Evolutionary conservation across 2,888 invertebrate genomes (phyloP).

Genomic region (Troides aeacus): DNA sequence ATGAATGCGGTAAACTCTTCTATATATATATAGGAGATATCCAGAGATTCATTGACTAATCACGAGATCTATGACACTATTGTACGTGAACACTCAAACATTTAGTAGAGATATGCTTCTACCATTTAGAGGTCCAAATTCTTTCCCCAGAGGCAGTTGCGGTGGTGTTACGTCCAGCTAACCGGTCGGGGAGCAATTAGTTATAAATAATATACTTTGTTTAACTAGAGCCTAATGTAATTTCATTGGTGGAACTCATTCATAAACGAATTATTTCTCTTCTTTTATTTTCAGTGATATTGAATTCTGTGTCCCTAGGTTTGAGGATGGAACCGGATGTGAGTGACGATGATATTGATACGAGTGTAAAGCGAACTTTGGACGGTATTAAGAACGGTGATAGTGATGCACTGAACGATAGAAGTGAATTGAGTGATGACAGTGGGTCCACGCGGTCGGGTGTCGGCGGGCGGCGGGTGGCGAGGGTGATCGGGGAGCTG

Average conservation of each 20-base stretch:
- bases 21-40: too few species aligned
- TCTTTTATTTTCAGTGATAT: constrained; percentile 78
- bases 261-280: constrained; percentile 55
- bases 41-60: too few species aligned
- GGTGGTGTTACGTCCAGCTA: too few species aligned
- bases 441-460: constrained; percentile 64
- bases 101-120: too few species aligned
- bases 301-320: constrained; percentile 79
- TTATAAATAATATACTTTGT: too few species aligned
- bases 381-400: constrained; percentile 77
- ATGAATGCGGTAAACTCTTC: too few species aligned
- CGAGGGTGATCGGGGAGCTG: constrained; percentile 88
- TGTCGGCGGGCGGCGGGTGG: constrained; percentile 68
- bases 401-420: constrained; percentile 74
- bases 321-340: constrained; percentile 76
- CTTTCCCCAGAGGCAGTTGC: too few species aligned
- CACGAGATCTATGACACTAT: too few species aligned
- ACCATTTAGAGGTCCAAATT: too few species aligned
- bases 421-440: constrained; percentile 63
- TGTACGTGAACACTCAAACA: too few species aligned
- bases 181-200: too few species aligned
- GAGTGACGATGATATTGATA: constrained; percentile 76
- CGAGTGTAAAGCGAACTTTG: constrained; percentile 75
- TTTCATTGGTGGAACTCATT: constrained; percentile 16
- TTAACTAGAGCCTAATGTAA: too few species aligned